These are phyloP conservation scores for Drosophila repletoides DNA, from an alignment of 1,140 invertebrate species.

Conservation along the genomic window DNA sequence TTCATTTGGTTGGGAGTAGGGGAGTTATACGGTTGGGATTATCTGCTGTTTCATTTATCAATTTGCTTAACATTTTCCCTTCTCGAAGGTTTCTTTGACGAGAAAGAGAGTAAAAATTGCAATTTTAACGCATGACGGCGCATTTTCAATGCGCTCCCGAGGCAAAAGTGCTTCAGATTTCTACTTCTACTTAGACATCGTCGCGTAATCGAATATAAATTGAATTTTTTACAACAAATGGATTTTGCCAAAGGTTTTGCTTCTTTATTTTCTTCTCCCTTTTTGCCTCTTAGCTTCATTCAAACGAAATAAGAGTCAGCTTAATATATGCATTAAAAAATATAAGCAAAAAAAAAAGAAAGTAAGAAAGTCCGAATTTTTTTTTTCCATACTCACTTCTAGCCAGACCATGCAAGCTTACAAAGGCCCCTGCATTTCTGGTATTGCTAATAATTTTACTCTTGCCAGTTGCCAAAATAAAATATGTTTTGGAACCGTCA, in stretches of 20 bases:
- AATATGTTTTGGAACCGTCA: not conserved
- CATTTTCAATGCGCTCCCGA: slow-evolving; percentile 64
- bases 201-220: slow-evolving; percentile 78
- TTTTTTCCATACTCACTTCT: not conserved
- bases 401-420: not conserved
- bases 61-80: slow-evolving; percentile 52
- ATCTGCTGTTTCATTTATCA: slow-evolving; percentile 57
- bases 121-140: slow-evolving; percentile 75
- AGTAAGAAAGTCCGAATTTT: no score
- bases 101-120: slow-evolving; percentile 55
- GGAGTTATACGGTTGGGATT: slow-evolving; percentile 10
- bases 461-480: not conserved
- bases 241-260: slow-evolving; percentile 62
- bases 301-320: slow-evolving; percentile 64
- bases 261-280: not conserved
- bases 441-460: not conserved
- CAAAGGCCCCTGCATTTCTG: not conserved
- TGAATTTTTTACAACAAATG: slow-evolving; percentile 76
- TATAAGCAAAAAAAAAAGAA: slow-evolving; percentile 4
- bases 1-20: not conserved
- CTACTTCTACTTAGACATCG: slow-evolving; percentile 66
- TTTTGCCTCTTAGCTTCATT: slow-evolving; percentile 46
- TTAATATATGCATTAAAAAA: slow-evolving; percentile 75
- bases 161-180: slow-evolving; percentile 55
- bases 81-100: slow-evolving; percentile 23